Percentiles rank a stretch among this genome's conserved stretches.
Conservation (phyloP, 2,113 vertebrate species). For the Ascaphus truei region DNA sequence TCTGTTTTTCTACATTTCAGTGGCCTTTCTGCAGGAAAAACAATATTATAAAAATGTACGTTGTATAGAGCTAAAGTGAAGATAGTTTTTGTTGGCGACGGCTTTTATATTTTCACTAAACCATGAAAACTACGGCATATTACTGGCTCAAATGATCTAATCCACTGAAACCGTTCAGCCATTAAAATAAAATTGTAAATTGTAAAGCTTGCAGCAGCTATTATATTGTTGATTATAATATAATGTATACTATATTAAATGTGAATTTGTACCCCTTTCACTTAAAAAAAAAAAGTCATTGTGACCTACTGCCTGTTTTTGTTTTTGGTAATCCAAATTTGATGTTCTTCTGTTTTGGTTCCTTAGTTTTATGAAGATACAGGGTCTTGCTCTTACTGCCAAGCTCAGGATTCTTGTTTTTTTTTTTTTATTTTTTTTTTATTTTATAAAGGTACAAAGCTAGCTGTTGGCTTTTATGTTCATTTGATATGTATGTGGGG, state of each 20-base stretch:
- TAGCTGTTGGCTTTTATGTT: slow-evolving; percentile 60
- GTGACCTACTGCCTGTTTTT: slow-evolving; percentile 69
- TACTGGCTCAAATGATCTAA: slow-evolving; percentile 80
- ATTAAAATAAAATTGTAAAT: slow-evolving; percentile 96
- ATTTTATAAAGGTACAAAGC: slow-evolving; percentile 77
- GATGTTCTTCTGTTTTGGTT: slow-evolving; percentile 58
- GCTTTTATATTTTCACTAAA: slow-evolving; percentile 77
- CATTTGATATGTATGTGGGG: slow-evolving; percentile 61
- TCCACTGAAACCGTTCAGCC: slow-evolving; percentile 93
- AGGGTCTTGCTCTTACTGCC: slow-evolving; percentile 77
- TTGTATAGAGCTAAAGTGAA: slow-evolving; percentile 55
- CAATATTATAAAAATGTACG: slow-evolving; percentile 47
- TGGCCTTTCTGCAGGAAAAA: slow-evolving; percentile 78
- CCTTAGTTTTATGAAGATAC: slow-evolving; percentile 75
- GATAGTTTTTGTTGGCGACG: slow-evolving; percentile 62
- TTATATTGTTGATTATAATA: slow-evolving; percentile 75
- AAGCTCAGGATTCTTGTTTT: slow-evolving; percentile 78
- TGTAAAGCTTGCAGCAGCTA: slow-evolving; percentile 84
- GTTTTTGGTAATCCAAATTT: slow-evolving; percentile 58
- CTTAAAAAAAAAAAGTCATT: slow-evolving; percentile 70
- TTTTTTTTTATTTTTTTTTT: slow-evolving; percentile 69
- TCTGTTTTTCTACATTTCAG: slow-evolving; percentile 96
- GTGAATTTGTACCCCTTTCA: slow-evolving; percentile 82
- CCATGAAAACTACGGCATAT: slow-evolving; percentile 74
- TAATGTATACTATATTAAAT: slow-evolving; percentile 77